Percentiles rank a stretch among this genome's conserved stretches.
Evolutionary conservation across 2,797 vertebrate genomes (phyloP).

Genomic region (Apogon hyalosoma): DNA sequence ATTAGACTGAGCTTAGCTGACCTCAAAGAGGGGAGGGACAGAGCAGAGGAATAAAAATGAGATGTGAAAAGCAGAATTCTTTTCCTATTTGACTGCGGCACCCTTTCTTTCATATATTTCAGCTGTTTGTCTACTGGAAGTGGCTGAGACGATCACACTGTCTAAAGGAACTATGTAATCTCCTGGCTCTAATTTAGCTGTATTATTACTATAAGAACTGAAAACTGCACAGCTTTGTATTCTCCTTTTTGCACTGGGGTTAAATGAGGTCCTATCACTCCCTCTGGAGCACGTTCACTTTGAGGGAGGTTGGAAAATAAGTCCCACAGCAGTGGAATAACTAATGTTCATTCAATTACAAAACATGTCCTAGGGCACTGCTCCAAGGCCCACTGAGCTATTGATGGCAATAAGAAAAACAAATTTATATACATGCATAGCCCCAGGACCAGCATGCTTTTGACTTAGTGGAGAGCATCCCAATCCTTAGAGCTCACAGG

Average conservation of each 20-base stretch:
- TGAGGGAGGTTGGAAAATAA: conserved; percentile 49
- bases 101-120: conserved; percentile 52
- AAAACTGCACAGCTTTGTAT: conserved; percentile 32
- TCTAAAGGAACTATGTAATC: conserved; percentile 54
- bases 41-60: conserved; percentile 18
- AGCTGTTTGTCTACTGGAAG: conserved; percentile 28
- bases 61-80: conserved; percentile 22
- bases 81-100: conserved; percentile 42
- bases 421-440: conserved; percentile 15
- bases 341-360: conserved; percentile 74
- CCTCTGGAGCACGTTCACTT: conserved; percentile 39
- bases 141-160: conserved; percentile 34
- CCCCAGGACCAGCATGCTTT: conserved; percentile 19
- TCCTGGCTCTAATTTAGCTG: conserved; percentile 51
- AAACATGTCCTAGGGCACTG: conserved; percentile 73
- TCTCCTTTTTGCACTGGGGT: conserved; percentile 37
- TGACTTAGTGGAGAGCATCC: conserved; percentile 15
- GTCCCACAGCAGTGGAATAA: conserved; percentile 58
- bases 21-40: conserved; percentile 38
- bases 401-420: conserved; percentile 63
- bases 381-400: conserved; percentile 62
- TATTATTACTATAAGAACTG: conserved; percentile 40
- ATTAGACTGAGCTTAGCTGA: conserved; percentile 65
- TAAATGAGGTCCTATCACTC: conserved; percentile 52
- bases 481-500: conserved; percentile 21